Evolutionary conservation across 1,140 invertebrate genomes (phyloP).

Genomic region (Nasonia vitripennis): DNA sequence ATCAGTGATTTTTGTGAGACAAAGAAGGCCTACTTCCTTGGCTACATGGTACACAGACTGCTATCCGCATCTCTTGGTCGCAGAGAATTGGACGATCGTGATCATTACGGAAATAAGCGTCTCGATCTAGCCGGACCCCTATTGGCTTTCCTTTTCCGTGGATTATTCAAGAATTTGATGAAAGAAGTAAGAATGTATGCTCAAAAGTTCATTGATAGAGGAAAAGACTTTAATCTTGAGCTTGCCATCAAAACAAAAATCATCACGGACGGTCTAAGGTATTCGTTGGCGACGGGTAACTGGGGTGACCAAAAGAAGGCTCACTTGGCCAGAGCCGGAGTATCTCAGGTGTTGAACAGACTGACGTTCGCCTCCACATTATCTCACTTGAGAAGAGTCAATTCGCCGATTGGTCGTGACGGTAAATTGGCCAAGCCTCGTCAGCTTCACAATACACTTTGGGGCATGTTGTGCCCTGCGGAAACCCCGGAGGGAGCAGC

Average conservation of each 20-base stretch:
- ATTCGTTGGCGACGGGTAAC: slow-evolving; percentile 63
- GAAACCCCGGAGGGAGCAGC: slow-evolving; percentile 63
- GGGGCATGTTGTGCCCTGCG: slow-evolving; percentile 64
- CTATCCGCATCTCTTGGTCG: slow-evolving; percentile 94
- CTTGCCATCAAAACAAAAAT: slow-evolving; percentile 62
- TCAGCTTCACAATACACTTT: slow-evolving; percentile 63
- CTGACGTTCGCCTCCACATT: slow-evolving; percentile 62
- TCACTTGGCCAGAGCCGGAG: slow-evolving; percentile 60
- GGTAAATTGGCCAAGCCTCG: slow-evolving; percentile 64
- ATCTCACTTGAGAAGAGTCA: slow-evolving; percentile 61
- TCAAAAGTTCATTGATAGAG: slow-evolving; percentile 98
- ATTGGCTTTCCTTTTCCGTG: slow-evolving; percentile 95
- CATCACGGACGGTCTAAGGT: slow-evolving; percentile 62
- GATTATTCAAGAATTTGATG: slow-evolving; percentile 93
- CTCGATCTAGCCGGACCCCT: slow-evolving; percentile 97
- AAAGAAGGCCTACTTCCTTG: slow-evolving; percentile 98
- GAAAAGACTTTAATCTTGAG: slow-evolving; percentile 63
- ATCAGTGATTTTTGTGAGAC: slow-evolving; percentile 99
- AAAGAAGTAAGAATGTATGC: slow-evolving; percentile 98
- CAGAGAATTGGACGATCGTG: slow-evolving; percentile 97
- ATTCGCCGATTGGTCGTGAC: slow-evolving; percentile 63
- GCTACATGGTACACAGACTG: slow-evolving; percentile 98
- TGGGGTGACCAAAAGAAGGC: slow-evolving; percentile 65
- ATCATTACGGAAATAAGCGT: slow-evolving; percentile 99
- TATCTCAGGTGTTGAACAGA: slow-evolving; percentile 63